A percentile compares a stretch with the other conserved stretches of the same genome.
Conservation (phyloP, 2,888 invertebrate species). For the Latrodectus elegans region DNA sequence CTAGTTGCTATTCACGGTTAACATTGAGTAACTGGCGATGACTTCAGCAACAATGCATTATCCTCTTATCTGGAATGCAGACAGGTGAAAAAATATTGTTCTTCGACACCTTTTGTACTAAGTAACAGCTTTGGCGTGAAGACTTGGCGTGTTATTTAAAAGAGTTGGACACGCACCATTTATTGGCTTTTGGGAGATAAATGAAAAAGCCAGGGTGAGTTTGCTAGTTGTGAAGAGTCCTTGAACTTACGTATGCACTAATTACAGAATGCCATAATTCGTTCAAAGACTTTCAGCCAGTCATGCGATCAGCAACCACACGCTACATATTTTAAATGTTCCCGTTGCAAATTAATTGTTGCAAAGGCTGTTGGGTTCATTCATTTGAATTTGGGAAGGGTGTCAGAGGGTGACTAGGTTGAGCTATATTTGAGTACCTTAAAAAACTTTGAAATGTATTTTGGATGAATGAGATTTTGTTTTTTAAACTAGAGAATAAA, state of each 20-base stretch:
- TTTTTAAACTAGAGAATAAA: too few species aligned
- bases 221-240: conserved; percentile 29
- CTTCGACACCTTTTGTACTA: too few species aligned
- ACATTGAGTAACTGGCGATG: background rate
- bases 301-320: conserved; percentile 21
- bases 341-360: background rate
- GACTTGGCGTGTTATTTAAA: background rate
- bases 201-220: conserved; percentile 17
- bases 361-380: too few species aligned
- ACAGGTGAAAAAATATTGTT: background rate
- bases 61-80: background rate
- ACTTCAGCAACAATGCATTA: background rate
- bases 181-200: conserved; percentile 6
- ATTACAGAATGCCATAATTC: conserved; percentile 49
- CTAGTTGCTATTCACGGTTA: too few species aligned
- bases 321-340: background rate
- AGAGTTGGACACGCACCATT: conserved; percentile 23
- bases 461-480: too few species aligned
- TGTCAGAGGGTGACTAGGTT: too few species aligned
- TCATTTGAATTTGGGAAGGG: too few species aligned
- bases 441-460: too few species aligned
- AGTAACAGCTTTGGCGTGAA: background rate
- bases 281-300: conserved; percentile 32
- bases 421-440: too few species aligned
- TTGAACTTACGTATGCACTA: conserved; percentile 59